Percentiles rank a stretch among this genome's conserved stretches.
Evolutionary conservation across 2,888 invertebrate genomes (phyloP).

Genomic region (Linnaemya vulpina): DNA sequence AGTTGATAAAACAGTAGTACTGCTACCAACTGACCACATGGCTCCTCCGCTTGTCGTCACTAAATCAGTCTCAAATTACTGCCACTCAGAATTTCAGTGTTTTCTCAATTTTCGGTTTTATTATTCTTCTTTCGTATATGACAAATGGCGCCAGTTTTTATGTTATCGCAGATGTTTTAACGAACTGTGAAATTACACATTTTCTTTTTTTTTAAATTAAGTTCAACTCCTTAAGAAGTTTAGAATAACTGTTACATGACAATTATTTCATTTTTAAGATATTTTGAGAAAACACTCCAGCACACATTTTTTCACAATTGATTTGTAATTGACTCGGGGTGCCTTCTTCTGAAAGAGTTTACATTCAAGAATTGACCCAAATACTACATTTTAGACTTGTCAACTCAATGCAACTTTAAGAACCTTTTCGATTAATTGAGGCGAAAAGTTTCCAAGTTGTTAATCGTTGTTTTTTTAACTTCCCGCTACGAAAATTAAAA

Average conservation of each 20-base stretch:
- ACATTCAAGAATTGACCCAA: too few species aligned
- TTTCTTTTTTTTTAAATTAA: slow-evolving; percentile 62
- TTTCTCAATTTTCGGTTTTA: slow-evolving; percentile 1
- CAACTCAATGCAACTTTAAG: too few species aligned
- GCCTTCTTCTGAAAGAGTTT: too few species aligned
- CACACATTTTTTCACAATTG: too few species aligned
- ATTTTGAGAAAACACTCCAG: too few species aligned
- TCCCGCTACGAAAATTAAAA: too few species aligned
- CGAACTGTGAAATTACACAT: slow-evolving; percentile 70
- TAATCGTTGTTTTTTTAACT: too few species aligned
- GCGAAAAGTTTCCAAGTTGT: too few species aligned
- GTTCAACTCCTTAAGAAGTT: slow-evolving; percentile 10
- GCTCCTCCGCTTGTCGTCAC: slow-evolving; percentile 37
- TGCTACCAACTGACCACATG: slow-evolving; percentile 62
- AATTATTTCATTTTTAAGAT: slow-evolving; percentile 32
- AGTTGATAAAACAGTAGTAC: slow-evolving; percentile 39
- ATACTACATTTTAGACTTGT: too few species aligned
- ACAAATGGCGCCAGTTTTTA: slow-evolving; percentile 61
- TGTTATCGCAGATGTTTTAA: slow-evolving; percentile 42
- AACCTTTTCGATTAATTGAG: too few species aligned
- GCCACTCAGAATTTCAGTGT: slow-evolving; percentile 7
- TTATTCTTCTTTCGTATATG: neutral
- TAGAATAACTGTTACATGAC: neutral
- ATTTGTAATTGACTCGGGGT: too few species aligned
- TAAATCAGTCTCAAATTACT: slow-evolving; percentile 61